phyloP scores from a whole-genome alignment of 1,140 invertebrate species.

The Drosophila lacertosa region DNA sequence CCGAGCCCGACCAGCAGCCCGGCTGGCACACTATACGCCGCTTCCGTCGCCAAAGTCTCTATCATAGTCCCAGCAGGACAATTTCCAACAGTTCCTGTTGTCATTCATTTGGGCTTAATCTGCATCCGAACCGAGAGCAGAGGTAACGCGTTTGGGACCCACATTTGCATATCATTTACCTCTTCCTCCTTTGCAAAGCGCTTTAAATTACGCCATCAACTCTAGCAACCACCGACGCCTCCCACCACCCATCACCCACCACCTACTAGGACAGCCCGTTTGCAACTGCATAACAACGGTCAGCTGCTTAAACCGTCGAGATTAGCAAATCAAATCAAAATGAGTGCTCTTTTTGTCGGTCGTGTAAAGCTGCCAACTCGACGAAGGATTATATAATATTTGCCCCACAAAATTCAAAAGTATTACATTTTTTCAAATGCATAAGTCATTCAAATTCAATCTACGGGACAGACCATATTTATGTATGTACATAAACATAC shows the following conservation, averaged over 20 bases:
- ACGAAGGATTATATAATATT: neutral
- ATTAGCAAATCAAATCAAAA: constrained; percentile 10
- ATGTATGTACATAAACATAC: no score
- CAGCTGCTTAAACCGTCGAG: neutral
- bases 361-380: neutral
- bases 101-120: constrained; percentile 53
- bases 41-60: constrained; percentile 6
- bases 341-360: neutral
- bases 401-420: no score
- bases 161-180: constrained; percentile 18
- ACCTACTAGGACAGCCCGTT: neutral
- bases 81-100: constrained; percentile 72
- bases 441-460: no score
- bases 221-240: neutral
- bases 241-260: neutral
- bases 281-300: neutral
- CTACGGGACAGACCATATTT: no score
- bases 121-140: constrained; percentile 11
- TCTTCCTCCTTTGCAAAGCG: neutral
- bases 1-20: neutral
- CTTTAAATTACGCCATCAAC: neutral
- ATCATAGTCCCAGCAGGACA: constrained; percentile 55
- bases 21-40: no score
- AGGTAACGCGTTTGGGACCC: neutral
- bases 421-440: no score